Conservation (phyloP, 2,113 vertebrate species). For the Felis catus region DNA sequence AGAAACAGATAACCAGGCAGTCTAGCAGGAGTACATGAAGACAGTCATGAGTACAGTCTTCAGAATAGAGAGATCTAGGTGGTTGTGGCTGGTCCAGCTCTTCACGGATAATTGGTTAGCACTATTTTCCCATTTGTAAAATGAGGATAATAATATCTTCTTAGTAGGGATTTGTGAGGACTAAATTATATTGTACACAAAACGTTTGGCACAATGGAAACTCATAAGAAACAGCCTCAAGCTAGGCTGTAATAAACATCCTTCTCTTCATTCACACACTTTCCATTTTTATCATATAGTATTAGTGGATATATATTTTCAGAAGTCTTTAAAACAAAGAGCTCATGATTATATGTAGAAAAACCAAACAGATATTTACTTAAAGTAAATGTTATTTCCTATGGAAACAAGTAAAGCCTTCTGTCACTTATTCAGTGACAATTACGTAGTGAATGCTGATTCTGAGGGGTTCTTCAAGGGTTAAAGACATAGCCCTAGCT, state of each 20-base stretch:
- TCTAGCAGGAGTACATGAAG: neutral
- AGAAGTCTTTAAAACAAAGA: constrained; percentile 6
- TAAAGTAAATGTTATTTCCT: constrained; percentile 43
- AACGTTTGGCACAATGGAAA: constrained; percentile 64
- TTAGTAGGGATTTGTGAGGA: constrained; percentile 60
- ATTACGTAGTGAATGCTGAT: neutral
- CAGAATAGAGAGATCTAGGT: neutral
- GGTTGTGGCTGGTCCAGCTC: neutral
- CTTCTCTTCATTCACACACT: constrained; percentile 49
- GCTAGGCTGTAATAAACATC: constrained; percentile 54
- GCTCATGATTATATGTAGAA: constrained; percentile 43
- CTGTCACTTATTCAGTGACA: neutral
- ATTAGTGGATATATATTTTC: constrained; percentile 47
- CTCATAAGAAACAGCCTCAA: constrained; percentile 59
- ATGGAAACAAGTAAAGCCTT: neutral
- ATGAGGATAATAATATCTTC: constrained; percentile 69
- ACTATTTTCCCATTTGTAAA: constrained; percentile 68
- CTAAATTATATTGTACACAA: constrained; percentile 72
- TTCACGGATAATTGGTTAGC: neutral
- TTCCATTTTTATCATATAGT: constrained; percentile 8
- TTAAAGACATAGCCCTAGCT: neutral
- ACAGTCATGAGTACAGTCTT: neutral
- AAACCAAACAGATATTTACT: constrained; percentile 28
- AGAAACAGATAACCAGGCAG: neutral
- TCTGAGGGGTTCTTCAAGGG: neutral